Conservation (phyloP, 2,888 invertebrate species). For the Ommatoiulus sabulosus region DNA sequence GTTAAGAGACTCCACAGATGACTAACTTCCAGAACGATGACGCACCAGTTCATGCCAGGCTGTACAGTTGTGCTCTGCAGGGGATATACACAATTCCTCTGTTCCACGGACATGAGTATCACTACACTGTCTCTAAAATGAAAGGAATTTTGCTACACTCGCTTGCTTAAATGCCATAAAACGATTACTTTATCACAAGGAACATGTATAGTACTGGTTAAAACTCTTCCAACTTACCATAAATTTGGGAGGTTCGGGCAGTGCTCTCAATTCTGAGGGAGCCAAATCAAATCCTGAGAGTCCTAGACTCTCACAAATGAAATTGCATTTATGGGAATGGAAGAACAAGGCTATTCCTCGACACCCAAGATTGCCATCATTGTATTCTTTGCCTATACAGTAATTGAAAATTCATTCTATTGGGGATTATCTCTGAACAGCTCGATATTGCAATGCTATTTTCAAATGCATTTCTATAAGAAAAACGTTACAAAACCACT, state of each 20-base stretch:
- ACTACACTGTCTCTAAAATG: slow-evolving; percentile 60
- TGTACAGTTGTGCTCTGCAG: slow-evolving; percentile 65
- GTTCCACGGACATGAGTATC: slow-evolving; percentile 66
- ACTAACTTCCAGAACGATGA: slow-evolving; percentile 63
- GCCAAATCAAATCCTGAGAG: slow-evolving; percentile 72
- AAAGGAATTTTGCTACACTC: background rate
- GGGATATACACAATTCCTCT: slow-evolving; percentile 67
- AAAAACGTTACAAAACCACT: slow-evolving; percentile 58
- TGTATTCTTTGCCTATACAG: slow-evolving; percentile 69
- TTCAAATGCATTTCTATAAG: background rate
- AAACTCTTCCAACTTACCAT: background rate
- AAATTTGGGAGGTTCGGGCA: slow-evolving; percentile 45
- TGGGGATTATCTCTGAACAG: background rate
- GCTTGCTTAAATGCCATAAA: background rate
- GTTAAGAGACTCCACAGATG: slow-evolving; percentile 45
- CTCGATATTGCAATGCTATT: background rate
- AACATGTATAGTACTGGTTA: background rate
- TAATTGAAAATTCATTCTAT: no score
- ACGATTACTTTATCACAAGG: background rate
- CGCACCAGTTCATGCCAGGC: slow-evolving; percentile 66
- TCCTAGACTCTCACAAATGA: slow-evolving; percentile 70
- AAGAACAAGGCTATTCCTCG: slow-evolving; percentile 74
- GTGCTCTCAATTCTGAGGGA: slow-evolving; percentile 64
- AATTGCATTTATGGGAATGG: slow-evolving; percentile 72
- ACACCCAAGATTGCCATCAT: slow-evolving; percentile 72